These are phyloP conservation scores for Chlorocebus sabaeus DNA, from an alignment of 2,113 vertebrate species.

Conservation along the genomic window DNA sequence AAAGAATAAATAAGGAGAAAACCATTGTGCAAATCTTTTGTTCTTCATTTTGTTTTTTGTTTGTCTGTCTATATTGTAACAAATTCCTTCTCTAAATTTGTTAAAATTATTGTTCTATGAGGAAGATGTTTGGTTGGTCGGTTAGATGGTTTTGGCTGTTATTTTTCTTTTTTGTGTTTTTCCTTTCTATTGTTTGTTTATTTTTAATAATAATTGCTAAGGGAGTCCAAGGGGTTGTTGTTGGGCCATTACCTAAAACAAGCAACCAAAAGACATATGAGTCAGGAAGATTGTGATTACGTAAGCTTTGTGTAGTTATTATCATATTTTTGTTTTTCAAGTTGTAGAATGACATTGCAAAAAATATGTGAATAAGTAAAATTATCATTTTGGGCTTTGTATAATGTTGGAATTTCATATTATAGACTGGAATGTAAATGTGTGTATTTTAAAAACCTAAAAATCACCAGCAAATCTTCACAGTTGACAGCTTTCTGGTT, in stretches of 20 bases:
- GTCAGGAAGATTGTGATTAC: not conserved
- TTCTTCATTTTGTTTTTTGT: not conserved
- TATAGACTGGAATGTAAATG: not conserved
- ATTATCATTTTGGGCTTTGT: not conserved
- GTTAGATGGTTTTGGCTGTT: not conserved
- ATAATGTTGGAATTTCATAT: not conserved
- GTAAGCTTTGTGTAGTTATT: not conserved
- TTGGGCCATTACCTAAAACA: not conserved
- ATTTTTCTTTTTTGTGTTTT: not conserved
- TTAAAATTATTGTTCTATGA: not conserved
- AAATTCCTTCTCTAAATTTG: not conserved
- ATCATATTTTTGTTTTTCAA: not conserved
- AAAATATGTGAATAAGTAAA: not conserved
- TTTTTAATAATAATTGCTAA: not conserved
- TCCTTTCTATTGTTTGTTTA: not conserved
- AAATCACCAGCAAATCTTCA: not conserved
- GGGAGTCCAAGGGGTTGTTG: not conserved
- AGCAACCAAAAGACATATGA: not conserved
- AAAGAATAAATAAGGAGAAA: not conserved
- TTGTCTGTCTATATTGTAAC: not conserved
- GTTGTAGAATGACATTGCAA: not conserved
- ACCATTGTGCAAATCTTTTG: not conserved
- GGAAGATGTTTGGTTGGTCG: not conserved
- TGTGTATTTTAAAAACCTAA: not conserved
- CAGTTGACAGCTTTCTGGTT: not conserved